These are phyloP conservation scores for Conopomorpha cramerella DNA, from an alignment of 1,140 invertebrate species.

Conservation along the genomic window DNA sequence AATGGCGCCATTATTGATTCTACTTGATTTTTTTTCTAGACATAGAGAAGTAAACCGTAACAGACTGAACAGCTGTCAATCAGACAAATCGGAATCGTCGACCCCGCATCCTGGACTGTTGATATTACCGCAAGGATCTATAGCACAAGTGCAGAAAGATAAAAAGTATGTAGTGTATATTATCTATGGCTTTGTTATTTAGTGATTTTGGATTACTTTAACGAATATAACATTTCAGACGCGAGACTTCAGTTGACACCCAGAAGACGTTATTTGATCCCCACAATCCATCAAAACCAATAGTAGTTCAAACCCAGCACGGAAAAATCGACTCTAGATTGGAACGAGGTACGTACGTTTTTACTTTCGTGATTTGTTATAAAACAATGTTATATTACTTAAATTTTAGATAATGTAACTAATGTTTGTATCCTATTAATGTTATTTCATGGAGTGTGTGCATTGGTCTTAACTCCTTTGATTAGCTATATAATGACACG, in stretches of 20 bases:
- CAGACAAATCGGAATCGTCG: constrained; percentile 33
- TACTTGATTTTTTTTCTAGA: constrained; percentile 24
- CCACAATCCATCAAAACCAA: constrained; percentile 49
- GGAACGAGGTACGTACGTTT: constrained; percentile 40
- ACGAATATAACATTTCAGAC: constrained; percentile 14
- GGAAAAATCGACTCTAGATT: constrained; percentile 34
- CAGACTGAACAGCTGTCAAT: constrained; percentile 28
- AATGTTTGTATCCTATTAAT: too few species aligned
- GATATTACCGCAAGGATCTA: constrained; percentile 36
- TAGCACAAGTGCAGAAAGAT: constrained; percentile 35
- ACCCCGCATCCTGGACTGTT: constrained; percentile 33
- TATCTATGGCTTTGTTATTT: too few species aligned
- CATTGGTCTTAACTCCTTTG: too few species aligned
- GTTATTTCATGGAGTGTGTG: too few species aligned
- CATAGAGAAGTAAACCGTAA: constrained; percentile 20
- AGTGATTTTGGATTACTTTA: too few species aligned
- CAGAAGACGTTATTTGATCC: constrained; percentile 46
- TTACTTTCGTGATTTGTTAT: too few species aligned
- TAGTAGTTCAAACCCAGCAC: constrained; percentile 42
- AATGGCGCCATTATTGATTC: too few species aligned
- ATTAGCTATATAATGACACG: too few species aligned
- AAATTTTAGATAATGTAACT: too few species aligned
- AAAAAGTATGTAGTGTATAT: constrained; percentile 18
- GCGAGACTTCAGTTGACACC: constrained; percentile 19
- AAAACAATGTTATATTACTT: too few species aligned